Evolutionary conservation across 1,140 invertebrate genomes (phyloP), one percentile per base, ranked within the genome.

Genomic region (Plectrocnemia conspersa): DNA sequence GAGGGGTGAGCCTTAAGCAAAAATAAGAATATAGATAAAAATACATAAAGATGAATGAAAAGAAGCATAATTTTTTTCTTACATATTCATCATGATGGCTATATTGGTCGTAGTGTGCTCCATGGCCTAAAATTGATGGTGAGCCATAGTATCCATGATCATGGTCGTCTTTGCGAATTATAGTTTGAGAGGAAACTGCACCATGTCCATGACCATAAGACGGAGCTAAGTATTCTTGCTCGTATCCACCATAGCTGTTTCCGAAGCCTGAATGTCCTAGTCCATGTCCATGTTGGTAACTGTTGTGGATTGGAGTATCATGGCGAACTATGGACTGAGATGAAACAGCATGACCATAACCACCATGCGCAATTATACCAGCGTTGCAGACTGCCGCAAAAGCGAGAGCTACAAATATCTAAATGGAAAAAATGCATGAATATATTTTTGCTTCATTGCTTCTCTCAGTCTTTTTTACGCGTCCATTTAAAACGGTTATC

Each of bases 311-410:
- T n/a, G 58, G 41, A 10, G 32, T 65, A 45, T 70, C 71, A 36
- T 75, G 72, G 9, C 63, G 67, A 4, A 71, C 62, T 48, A 73
- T 66, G 59, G 68, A 74, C 41, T 74, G 72, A 1, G 68, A 68
- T 1, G 70, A 74, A 10, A 73, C 66, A 13, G 72, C 70, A 21
- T 67, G 66, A 9, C 66, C 71, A 47, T 74, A 70, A 47, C 35
- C 49, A 21, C 52, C 56, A 16, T 61, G 54, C 1, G 49, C 46
- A n/a, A 74, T 25, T 22, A 68, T 62, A 53, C 72, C 72, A 41
- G 72, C 73, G 36, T 68, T 70, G 63, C 70, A 70, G 36, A 62
- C 65, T 3, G 68, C 72, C 45, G 69, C 64, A 42, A 73, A 27
- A 16, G 67, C 68, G 42, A 32, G 56, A n/a, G 44, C 7, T 13